Percentiles rank a stretch among this genome's conserved stretches.
These are phyloP conservation scores for Zapornia atra DNA, from an alignment of 2,113 vertebrate species.

Conservation along the genomic window DNA sequence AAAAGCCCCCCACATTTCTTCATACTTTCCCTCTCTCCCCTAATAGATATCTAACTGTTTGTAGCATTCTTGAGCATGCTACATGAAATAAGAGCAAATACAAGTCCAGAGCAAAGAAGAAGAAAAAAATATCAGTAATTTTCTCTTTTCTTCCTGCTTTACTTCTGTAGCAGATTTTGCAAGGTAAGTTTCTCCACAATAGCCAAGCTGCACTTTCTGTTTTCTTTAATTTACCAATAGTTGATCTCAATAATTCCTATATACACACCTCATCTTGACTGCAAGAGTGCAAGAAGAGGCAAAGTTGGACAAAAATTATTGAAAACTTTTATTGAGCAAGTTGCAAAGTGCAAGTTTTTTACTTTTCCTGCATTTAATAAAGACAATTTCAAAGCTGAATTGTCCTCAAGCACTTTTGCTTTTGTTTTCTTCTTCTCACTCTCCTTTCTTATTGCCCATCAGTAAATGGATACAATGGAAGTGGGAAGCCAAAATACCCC, in stretches of 20 bases:
- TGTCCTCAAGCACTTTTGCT: slow-evolving; percentile 8
- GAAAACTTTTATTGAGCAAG: background rate
- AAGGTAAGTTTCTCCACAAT: background rate
- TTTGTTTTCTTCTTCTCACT: slow-evolving; percentile 13
- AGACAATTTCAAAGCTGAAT: background rate
- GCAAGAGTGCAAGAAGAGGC: background rate
- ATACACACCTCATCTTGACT: background rate
- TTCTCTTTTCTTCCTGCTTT: background rate
- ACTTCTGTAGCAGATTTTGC: background rate
- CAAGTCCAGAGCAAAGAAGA: background rate
- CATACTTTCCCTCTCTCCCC: too few species aligned
- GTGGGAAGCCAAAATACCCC: background rate
- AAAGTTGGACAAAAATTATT: background rate
- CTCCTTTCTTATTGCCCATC: background rate
- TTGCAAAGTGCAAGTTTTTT: background rate
- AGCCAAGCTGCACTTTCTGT: background rate
- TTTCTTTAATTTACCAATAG: background rate
- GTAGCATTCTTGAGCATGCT: background rate
- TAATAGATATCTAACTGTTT: background rate
- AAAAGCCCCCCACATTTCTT: background rate
- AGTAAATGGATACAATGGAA: background rate
- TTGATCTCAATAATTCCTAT: background rate
- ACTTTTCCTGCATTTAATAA: background rate
- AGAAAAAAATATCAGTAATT: background rate
- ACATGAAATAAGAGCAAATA: background rate